Conservation (phyloP, 2,888 invertebrate species). For the Lithophane semibrunnea region DNA sequence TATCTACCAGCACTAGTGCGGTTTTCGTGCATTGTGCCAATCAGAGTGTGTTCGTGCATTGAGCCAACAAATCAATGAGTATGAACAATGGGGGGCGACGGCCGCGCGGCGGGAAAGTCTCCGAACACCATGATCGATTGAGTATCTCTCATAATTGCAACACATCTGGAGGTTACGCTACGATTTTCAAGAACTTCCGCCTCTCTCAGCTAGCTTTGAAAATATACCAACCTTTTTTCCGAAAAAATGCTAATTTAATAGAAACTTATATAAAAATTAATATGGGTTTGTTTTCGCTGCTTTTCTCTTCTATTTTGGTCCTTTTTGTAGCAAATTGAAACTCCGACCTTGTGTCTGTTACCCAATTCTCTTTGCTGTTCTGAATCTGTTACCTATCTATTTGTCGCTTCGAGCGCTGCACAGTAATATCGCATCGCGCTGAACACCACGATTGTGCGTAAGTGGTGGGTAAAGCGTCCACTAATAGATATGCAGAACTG, state of each 20-base stretch:
- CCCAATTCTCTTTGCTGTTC: too few relatives aligned
- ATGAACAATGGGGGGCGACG: conserved; percentile 49
- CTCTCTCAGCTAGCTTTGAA: not conserved
- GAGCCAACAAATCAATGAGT: conserved; percentile 52
- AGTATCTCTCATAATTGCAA: conserved; percentile 1
- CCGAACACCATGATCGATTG: conserved; percentile 40
- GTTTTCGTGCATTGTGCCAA: conserved; percentile 31
- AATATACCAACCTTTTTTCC: not conserved
- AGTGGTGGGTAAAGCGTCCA: conserved; percentile 16
- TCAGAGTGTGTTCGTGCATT: conserved; percentile 47
- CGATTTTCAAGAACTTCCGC: not conserved
- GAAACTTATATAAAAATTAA: not conserved
- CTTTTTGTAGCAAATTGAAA: not conserved
- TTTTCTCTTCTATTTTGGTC: not conserved
- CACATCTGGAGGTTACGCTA: not conserved
- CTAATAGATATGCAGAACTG: conserved; percentile 28
- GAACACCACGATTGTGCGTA: conserved; percentile 30
- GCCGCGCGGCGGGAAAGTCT: conserved; percentile 46
- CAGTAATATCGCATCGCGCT: conserved; percentile 14
- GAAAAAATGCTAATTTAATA: not conserved
- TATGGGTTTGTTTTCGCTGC: not conserved
- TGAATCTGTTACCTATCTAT: not conserved
- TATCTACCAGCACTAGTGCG: not conserved
- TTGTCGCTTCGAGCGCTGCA: not conserved
- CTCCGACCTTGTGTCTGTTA: not conserved